Evolutionary conservation across 2,797 vertebrate genomes (phyloP).

Genomic region (Danio tinwini): DNA sequence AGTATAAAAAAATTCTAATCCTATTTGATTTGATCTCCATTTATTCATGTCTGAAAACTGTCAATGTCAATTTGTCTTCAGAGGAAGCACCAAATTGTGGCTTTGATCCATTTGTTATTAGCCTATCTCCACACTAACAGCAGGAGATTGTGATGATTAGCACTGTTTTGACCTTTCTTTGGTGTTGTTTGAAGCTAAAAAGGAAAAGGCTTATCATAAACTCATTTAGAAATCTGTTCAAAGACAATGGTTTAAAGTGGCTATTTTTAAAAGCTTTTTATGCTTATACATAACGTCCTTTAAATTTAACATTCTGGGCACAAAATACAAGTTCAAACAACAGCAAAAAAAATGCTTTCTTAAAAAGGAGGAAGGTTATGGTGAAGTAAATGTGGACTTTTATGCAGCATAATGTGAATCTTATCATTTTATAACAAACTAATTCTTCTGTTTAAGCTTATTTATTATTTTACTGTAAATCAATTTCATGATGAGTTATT

Average conservation of each 20-base stretch:
- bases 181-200: slow-evolving; percentile 35
- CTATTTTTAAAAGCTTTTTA: slow-evolving; percentile 64
- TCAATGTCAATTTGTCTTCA: neutral
- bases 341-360: no score
- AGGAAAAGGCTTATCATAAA: slow-evolving; percentile 59
- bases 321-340: neutral
- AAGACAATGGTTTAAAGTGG: slow-evolving; percentile 70
- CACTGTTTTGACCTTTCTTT: slow-evolving; percentile 29
- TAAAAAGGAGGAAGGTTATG: neutral
- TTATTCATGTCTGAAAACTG: slow-evolving; percentile 15
- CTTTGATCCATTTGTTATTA: slow-evolving; percentile 26
- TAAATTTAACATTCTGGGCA: neutral
- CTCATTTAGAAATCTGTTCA: slow-evolving; percentile 55
- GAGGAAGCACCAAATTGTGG: neutral
- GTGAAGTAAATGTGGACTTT: neutral
- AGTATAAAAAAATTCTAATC: neutral
- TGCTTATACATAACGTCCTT: neutral
- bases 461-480: neutral
- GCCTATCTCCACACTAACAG: neutral
- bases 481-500: no score
- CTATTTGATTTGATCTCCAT: neutral
- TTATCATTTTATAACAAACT: neutral
- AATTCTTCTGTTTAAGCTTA: neutral
- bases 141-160: neutral
- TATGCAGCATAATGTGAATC: neutral